Evolutionary conservation across 2,113 vertebrate genomes (phyloP).

Genomic region (human (Homo sapiens)): GRCh38 chr9:35289001-35289500

Average conservation of each 20-base stretch:
- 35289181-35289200: background rate
- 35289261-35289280: background rate
- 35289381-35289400: background rate
- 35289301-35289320: background rate
- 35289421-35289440: background rate
- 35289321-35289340: background rate
- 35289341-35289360: background rate
- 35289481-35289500: background rate
- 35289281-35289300: background rate
- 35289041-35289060: conserved; percentile 56
- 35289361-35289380: background rate
- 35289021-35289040: background rate
- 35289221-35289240: background rate
- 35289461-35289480: background rate
- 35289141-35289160: conserved; percentile 6
- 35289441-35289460: background rate
- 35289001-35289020: background rate
- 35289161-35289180: background rate
- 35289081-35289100: background rate
- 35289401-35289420: background rate
- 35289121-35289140: conserved; percentile 11
- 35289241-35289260: background rate
- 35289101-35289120: background rate
- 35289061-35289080: conserved; percentile 31
- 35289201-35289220: background rate